phyloP scores from a whole-genome alignment of 1,140 invertebrate species.

The Cephus cinctus region DNA sequence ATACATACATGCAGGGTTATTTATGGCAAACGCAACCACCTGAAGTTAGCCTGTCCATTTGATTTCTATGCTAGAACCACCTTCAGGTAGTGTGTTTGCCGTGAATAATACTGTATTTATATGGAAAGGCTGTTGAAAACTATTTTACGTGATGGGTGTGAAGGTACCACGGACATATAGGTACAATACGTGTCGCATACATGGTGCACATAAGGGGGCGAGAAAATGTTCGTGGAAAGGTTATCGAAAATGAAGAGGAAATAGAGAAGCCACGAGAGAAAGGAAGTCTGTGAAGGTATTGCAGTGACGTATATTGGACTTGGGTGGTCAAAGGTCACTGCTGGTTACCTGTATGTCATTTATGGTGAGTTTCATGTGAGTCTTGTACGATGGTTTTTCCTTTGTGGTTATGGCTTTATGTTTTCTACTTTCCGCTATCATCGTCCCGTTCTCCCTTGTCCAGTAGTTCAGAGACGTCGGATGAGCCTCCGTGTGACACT shows the following conservation, averaged over 20 bases:
- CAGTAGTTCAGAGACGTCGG: slow-evolving; percentile 90
- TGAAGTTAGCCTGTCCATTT: too few relatives aligned
- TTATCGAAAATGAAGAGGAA: neutral
- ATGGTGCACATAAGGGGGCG: too few relatives aligned
- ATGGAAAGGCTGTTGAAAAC: too few relatives aligned
- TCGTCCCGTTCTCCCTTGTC: slow-evolving; percentile 82
- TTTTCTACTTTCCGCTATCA: slow-evolving; percentile 84
- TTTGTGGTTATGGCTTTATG: slow-evolving; percentile 62
- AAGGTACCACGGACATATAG: too few relatives aligned
- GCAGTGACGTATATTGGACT: neutral
- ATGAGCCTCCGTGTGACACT: slow-evolving; percentile 88
- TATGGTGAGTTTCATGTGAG: slow-evolving; percentile 80
- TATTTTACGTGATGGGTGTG: too few relatives aligned
- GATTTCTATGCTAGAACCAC: too few relatives aligned
- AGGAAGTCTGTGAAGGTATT: too few relatives aligned
- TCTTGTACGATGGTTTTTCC: slow-evolving; percentile 71
- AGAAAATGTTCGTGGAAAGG: neutral
- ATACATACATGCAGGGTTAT: too few relatives aligned
- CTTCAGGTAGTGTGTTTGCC: too few relatives aligned
- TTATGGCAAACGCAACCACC: too few relatives aligned
- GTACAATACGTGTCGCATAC: too few relatives aligned
- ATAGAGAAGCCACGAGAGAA: neutral
- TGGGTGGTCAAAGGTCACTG: neutral
- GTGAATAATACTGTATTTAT: too few relatives aligned
- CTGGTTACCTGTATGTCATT: slow-evolving; percentile 66